These are phyloP conservation scores for Trachelus troglodyta DNA, from an alignment of 2,888 invertebrate species.

Conservation along the genomic window DNA sequence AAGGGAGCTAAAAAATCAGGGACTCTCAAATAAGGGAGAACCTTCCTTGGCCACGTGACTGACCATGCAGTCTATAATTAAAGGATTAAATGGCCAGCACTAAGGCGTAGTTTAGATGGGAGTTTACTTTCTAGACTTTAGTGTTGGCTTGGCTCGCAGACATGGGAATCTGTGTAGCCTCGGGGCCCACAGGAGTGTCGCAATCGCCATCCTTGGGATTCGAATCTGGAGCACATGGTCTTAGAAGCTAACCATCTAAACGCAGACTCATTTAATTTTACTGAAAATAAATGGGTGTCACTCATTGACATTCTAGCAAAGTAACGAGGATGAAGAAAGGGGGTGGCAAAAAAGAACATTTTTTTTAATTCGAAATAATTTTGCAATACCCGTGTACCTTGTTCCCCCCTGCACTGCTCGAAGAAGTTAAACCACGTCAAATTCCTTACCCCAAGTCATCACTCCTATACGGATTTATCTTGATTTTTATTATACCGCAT, in stretches of 20 bases:
- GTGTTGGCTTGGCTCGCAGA: slow-evolving; percentile 39
- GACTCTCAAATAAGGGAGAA: not conserved
- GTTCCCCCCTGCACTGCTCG: not conserved
- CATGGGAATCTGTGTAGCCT: slow-evolving; percentile 59
- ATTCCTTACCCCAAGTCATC: not conserved
- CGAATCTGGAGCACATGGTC: slow-evolving; percentile 56
- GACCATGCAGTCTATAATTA: slow-evolving; percentile 36
- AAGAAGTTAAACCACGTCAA: not conserved
- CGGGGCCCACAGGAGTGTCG: slow-evolving; percentile 42
- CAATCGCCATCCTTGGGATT: slow-evolving; percentile 60
- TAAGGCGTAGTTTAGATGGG: slow-evolving; percentile 36
- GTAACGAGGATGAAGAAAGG: not conserved
- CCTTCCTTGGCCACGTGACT: not conserved
- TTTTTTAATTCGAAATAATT: not conserved
- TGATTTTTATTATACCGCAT: too few species aligned
- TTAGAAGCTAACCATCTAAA: slow-evolving; percentile 17
- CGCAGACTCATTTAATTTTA: slow-evolving; percentile 29
- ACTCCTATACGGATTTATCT: not conserved
- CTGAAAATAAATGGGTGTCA: slow-evolving; percentile 21
- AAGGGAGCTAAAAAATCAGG: not conserved
- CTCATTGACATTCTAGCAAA: not conserved
- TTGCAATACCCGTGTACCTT: not conserved
- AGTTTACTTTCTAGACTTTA: slow-evolving; percentile 38
- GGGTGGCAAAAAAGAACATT: not conserved
- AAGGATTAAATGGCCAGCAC: slow-evolving; percentile 46